Evolutionary conservation across 2,888 invertebrate genomes (phyloP).

Genomic region (Selenia dentaria): DNA sequence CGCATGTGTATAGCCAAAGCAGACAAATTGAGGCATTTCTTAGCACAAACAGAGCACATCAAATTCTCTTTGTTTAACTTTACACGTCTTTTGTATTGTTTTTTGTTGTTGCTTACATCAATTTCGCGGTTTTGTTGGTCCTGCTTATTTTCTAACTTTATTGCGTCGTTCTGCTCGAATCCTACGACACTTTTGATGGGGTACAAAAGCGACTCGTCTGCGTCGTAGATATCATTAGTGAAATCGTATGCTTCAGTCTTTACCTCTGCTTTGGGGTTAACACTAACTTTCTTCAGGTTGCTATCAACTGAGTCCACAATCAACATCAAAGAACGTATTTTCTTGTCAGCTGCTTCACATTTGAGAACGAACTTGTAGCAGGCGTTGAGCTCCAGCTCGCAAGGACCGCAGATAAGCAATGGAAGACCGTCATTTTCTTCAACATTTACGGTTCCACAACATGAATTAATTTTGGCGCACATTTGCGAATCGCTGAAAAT

Average conservation of each 20-base stretch:
- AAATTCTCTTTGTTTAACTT: slow-evolving; percentile 32
- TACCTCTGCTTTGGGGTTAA: slow-evolving; percentile 42
- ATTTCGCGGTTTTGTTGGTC: background rate
- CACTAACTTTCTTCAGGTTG: background rate
- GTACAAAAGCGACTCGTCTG: slow-evolving; percentile 25
- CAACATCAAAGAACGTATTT: slow-evolving; percentile 40
- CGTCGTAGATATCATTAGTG: slow-evolving; percentile 33
- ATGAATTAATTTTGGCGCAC: slow-evolving; percentile 55
- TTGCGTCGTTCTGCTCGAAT: slow-evolving; percentile 5
- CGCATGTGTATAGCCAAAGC: slow-evolving; percentile 56
- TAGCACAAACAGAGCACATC: slow-evolving; percentile 54
- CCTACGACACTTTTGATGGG: too few relatives aligned
- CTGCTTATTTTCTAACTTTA: background rate
- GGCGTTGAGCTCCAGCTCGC: slow-evolving; percentile 48
- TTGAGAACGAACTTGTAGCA: slow-evolving; percentile 59
- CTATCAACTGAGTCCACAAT: background rate
- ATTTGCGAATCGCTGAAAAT: slow-evolving; percentile 47
- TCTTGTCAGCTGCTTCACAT: slow-evolving; percentile 61
- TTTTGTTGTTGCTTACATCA: slow-evolving; percentile 22
- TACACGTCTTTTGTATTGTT: slow-evolving; percentile 35
- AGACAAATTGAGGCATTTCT: slow-evolving; percentile 52
- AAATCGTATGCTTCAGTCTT: slow-evolving; percentile 45
- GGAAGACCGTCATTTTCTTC: slow-evolving; percentile 59
- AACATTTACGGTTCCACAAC: slow-evolving; percentile 54
- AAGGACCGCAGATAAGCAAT: slow-evolving; percentile 48